Percentiles rank a stretch among this genome's conserved stretches.
Conservation (phyloP, 2,113 vertebrate species). For the Poecile atricapillus region DNA sequence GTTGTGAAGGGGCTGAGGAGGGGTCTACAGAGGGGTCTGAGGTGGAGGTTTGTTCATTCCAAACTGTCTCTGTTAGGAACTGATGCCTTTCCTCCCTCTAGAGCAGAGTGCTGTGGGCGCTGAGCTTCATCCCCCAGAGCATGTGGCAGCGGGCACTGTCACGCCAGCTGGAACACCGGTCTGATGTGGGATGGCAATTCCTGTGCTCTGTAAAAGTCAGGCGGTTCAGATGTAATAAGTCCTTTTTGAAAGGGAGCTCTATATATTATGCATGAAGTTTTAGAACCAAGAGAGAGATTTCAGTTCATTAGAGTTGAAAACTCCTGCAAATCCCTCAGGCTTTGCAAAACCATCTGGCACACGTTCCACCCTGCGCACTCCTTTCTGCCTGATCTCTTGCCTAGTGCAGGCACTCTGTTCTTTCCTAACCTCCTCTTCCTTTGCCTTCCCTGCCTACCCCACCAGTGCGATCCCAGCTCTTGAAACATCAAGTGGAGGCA, state of each 20-base stretch:
- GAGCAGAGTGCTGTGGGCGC: neutral
- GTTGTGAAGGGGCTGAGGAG: neutral
- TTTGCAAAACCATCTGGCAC: conserved; percentile 59
- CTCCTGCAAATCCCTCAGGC: conserved; percentile 55
- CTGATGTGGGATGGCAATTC: conserved; percentile 17
- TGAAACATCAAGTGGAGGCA: neutral
- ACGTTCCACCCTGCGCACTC: neutral
- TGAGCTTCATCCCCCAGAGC: neutral
- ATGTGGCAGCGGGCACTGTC: neutral
- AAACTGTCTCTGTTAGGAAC: neutral
- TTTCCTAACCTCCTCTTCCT: neutral
- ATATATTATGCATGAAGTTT: conserved; percentile 64
- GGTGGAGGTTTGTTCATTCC: neutral
- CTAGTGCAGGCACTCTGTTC: neutral
- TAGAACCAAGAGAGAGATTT: conserved; percentile 48
- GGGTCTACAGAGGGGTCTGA: neutral
- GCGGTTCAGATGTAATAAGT: conserved; percentile 39
- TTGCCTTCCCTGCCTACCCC: neutral
- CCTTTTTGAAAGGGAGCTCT: conserved; percentile 38
- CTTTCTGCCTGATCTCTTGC: neutral
- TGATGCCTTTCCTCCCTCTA: neutral
- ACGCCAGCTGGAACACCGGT: neutral
- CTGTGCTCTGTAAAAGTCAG: conserved; percentile 5
- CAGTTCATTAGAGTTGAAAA: conserved; percentile 65
- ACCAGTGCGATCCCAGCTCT: neutral